Evolutionary conservation across 2,888 invertebrate species (phyloP).

Genomic region (Dione juno): DNA sequence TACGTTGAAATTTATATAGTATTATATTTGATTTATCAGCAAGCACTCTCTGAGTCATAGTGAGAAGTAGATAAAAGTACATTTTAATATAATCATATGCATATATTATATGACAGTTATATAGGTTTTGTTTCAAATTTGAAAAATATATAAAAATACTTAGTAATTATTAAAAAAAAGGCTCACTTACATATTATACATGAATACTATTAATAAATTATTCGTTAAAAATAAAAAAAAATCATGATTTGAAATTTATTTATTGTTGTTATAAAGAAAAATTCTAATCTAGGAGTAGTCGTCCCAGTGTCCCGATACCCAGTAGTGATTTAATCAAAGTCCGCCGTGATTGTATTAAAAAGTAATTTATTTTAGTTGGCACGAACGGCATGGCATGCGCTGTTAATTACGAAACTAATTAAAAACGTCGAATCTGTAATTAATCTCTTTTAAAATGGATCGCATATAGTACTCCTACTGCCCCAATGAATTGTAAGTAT

Average conservation of each 20-base stretch:
- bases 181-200: too few species aligned
- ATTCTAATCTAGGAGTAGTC: constrained; percentile 21
- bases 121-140: too few species aligned
- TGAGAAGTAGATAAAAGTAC: too few species aligned
- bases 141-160: too few species aligned
- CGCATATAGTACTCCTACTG: constrained; percentile 44
- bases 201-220: too few species aligned
- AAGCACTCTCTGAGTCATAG: too few species aligned
- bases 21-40: too few species aligned
- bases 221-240: not conserved
- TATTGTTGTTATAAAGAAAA: not conserved
- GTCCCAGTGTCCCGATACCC: constrained; percentile 21
- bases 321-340: constrained; percentile 62
- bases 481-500: constrained; percentile 32
- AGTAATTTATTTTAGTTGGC: constrained; percentile 79
- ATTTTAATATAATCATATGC: too few species aligned
- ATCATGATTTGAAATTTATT: not conserved
- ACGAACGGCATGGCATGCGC: constrained; percentile 66
- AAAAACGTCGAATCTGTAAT: constrained; percentile 80
- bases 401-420: constrained; percentile 81
- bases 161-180: too few species aligned
- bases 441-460: constrained; percentile 63
- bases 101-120: too few species aligned
- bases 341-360: constrained; percentile 76
- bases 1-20: too few species aligned